phyloP scores from a whole-genome alignment of 2,113 vertebrate genomes.

The Onychorhynchus coronatus region DNA sequence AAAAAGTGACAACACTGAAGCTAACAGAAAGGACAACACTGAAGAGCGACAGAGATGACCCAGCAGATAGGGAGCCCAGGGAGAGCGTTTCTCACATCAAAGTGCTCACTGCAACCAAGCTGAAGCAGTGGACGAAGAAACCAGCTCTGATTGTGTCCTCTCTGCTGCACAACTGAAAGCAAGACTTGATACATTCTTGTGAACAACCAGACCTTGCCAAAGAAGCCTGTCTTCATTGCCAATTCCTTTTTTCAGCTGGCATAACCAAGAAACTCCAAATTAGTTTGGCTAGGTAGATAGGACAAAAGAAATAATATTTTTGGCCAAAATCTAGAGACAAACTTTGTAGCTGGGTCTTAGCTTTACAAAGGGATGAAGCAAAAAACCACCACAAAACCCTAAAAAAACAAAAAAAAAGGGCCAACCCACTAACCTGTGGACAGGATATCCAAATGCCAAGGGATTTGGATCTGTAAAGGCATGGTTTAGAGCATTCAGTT shows the following conservation, averaged over 20 bases:
- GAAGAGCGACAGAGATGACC: background rate
- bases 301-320: constrained; percentile 25
- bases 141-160: background rate
- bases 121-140: background rate
- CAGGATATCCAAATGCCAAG: background rate
- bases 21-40: background rate
- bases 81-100: background rate
- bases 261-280: constrained; percentile 12
- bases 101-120: background rate
- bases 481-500: background rate
- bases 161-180: background rate
- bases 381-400: background rate
- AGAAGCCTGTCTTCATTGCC: background rate
- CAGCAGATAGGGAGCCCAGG: background rate
- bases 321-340: background rate
- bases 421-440: background rate
- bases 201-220: background rate
- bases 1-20: background rate
- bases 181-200: background rate
- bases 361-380: background rate
- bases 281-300: constrained; percentile 32
- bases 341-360: background rate
- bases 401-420: background rate
- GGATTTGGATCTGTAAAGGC: background rate
- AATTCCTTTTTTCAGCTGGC: constrained; percentile 35